Evolutionary conservation across 1,140 invertebrate species (phyloP), one percentile per base, ranked within the genome.

Genomic region (Meloidogyne hapla): DNA sequence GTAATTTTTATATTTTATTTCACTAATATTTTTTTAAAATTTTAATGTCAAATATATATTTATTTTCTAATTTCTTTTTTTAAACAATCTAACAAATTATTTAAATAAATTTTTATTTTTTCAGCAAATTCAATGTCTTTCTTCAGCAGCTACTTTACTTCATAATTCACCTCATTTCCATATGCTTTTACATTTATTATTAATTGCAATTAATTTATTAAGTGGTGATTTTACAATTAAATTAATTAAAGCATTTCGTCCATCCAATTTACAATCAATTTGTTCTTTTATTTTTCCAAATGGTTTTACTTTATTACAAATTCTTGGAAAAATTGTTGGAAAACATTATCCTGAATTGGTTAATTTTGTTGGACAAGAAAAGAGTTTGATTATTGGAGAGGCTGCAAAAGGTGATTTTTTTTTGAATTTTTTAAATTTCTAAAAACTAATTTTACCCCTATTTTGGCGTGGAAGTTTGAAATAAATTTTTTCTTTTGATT

Each of bases 91-190:
- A n/a, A n/a, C n/a, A n/a, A n/a, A n/a, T n/a, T n/a, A n/a, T n/a
- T n/a, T n/a, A n/a, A n/a, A n/a, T n/a, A n/a, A n/a, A n/a, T n/a
- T n/a, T n/a, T 26, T 13, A 18, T 25, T 28, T 26, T 26, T 78
- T 48, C 26, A 79, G 79, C 80, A 81, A 68, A 65, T 79, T 26
- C 40, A 38, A 23, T 62, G 45, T 26, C 25, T 80, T 18, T 62
- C 56, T 15, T 45, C 40, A n/a, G 78, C 78, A n/a, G 40, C 78
- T n/a, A 81, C 83, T 40, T 45, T 81, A 21, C 79, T 79, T 56
- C 26, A 77, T 45, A 80, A 79, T 67, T 79, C 78, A 9, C 76
- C 78, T 18, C 81, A 79, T 63, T 79, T 79, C n/a, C 78, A 81
- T 33, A 81, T 69, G 9, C 13, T 79, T 69, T 40, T 79, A 6